These are phyloP conservation scores for Baronia brevicornis DNA, from an alignment of 2,888 invertebrate species.

Conservation along the genomic window DNA sequence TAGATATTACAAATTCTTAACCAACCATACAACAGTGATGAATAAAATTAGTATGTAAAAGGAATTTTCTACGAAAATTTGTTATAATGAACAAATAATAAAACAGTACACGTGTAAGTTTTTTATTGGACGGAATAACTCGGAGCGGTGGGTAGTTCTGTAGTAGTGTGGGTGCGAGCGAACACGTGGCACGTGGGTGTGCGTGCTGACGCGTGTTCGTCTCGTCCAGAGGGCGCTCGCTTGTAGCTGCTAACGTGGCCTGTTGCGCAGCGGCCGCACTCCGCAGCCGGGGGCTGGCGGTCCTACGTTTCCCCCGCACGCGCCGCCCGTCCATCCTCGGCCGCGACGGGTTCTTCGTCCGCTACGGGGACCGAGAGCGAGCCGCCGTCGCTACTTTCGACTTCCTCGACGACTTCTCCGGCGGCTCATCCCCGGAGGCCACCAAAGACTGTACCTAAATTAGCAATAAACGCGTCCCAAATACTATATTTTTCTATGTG, in stretches of 20 bases:
- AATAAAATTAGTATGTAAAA: too few species aligned
- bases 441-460: constrained; percentile 64
- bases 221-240: constrained; percentile 51
- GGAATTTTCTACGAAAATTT: too few species aligned
- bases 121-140: not conserved
- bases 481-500: constrained; percentile 62
- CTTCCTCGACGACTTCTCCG: constrained; percentile 82
- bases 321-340: constrained; percentile 84
- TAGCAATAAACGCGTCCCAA: constrained; percentile 54
- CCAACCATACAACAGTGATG: too few species aligned
- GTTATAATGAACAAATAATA: too few species aligned
- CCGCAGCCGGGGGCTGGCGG: constrained; percentile 73
- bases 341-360: constrained; percentile 84
- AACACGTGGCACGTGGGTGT: constrained; percentile 23
- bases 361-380: constrained; percentile 84
- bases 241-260: constrained; percentile 40
- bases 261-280: constrained; percentile 76
- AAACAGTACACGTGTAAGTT: too few species aligned
- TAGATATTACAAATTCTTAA: too few species aligned
- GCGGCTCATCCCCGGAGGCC: constrained; percentile 56
- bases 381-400: constrained; percentile 88
- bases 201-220: constrained; percentile 47
- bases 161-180: constrained; percentile 15
- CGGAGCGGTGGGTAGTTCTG: constrained; percentile 14
- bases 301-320: constrained; percentile 64